These are phyloP conservation scores for Bovichtus diacanthus DNA, from an alignment of 2,797 vertebrate species.

Conservation along the genomic window DNA sequence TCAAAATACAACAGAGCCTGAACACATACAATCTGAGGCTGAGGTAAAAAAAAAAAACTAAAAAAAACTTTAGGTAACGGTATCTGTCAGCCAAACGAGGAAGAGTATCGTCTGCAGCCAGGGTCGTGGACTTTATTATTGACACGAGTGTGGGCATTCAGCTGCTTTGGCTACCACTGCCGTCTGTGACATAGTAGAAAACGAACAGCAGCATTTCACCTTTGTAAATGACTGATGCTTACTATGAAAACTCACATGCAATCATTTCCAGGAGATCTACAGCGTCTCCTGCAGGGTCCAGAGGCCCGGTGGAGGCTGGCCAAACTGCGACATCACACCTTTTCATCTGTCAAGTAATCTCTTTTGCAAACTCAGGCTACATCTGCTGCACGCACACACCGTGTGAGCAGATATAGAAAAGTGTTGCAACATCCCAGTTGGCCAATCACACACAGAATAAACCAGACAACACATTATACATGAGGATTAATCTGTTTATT, in stretches of 20 bases:
- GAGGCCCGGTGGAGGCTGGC: not conserved
- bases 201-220: not conserved
- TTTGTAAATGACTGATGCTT: not conserved
- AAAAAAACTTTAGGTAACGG: too few species aligned
- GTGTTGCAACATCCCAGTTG: not conserved
- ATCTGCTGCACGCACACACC: constrained; percentile 3
- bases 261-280: constrained; percentile 35
- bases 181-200: not conserved
- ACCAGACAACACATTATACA: constrained; percentile 29
- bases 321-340: not conserved
- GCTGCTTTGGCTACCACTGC: not conserved
- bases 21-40: too few species aligned
- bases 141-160: not conserved
- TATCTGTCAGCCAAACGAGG: not conserved
- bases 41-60: not conserved
- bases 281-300: constrained; percentile 1
- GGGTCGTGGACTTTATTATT: not conserved
- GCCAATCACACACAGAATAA: constrained; percentile 18
- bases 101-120: not conserved
- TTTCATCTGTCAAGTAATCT: constrained; percentile 23
- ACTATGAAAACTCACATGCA: not conserved
- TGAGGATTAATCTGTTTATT: constrained; percentile 73
- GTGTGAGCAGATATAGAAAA: not conserved
- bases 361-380: constrained; percentile 1
- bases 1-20: too few species aligned